Evolutionary conservation across 1,140 invertebrate species (phyloP).

Genomic region (Lineus longissimus): DNA sequence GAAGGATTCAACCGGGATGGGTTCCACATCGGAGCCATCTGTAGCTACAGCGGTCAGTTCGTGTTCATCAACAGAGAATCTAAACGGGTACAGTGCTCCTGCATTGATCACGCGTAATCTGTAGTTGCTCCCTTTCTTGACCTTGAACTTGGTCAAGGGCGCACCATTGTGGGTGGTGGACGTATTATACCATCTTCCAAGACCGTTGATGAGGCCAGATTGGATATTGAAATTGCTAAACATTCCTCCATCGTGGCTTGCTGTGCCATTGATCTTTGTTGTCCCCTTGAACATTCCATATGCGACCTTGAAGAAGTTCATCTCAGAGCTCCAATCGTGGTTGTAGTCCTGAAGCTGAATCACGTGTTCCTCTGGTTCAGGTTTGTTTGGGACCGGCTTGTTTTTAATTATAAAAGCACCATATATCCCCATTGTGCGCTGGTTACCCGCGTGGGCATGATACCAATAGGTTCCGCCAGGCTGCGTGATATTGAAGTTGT

Average conservation of each 20-base stretch:
- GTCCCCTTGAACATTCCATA: slow-evolving; percentile 67
- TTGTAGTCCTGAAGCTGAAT: slow-evolving; percentile 71
- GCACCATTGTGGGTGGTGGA: not conserved
- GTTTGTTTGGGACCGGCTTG: slow-evolving; percentile 60
- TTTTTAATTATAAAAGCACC: slow-evolving; percentile 70
- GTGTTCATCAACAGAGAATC: slow-evolving; percentile 76
- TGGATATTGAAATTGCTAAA: no score
- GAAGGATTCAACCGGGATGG: slow-evolving; percentile 70
- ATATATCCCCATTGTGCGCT: slow-evolving; percentile 75
- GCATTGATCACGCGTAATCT: slow-evolving; percentile 81
- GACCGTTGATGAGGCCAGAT: slow-evolving; percentile 10
- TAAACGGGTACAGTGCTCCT: slow-evolving; percentile 78
- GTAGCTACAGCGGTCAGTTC: slow-evolving; percentile 70
- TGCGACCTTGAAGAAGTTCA: no score
- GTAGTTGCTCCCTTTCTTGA: slow-evolving; percentile 57
- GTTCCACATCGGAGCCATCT: slow-evolving; percentile 74
- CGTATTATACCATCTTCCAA: not conserved
- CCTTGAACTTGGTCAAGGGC: slow-evolving; percentile 24
- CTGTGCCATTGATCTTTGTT: slow-evolving; percentile 18
- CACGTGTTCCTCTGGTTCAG: slow-evolving; percentile 60
- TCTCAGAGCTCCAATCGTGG: no score
- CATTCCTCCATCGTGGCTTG: slow-evolving; percentile 28
- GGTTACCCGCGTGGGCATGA: slow-evolving; percentile 82
- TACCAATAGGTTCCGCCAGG: slow-evolving; percentile 77
- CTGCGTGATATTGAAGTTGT: not conserved